phyloP scores from a whole-genome alignment of 2,888 invertebrate species.

The Ligdia adustata region DNA sequence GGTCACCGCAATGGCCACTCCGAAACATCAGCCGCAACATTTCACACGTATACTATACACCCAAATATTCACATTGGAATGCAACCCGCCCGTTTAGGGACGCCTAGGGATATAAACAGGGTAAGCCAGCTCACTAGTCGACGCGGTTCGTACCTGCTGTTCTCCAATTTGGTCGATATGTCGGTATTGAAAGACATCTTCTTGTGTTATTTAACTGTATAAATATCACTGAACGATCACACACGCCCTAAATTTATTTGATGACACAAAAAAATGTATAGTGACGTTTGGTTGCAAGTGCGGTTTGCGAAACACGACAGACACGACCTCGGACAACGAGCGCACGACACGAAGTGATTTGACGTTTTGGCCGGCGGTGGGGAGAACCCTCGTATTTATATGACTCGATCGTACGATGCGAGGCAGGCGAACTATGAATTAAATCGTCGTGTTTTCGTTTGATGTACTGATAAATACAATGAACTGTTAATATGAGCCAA shows the following conservation, averaged over 20 bases:
- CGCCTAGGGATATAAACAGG: slow-evolving; percentile 46
- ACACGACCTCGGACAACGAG: slow-evolving; percentile 52
- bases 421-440: slow-evolving; percentile 67
- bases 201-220: slow-evolving; percentile 75
- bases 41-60: slow-evolving; percentile 25
- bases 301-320: slow-evolving; percentile 66
- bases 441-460: slow-evolving; percentile 56
- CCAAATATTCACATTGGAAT: slow-evolving; percentile 39
- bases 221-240: slow-evolving; percentile 80
- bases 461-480: slow-evolving; percentile 45
- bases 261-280: slow-evolving; percentile 56
- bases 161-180: slow-evolving; percentile 79
- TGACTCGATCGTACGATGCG: slow-evolving; percentile 79
- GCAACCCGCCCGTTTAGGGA: slow-evolving; percentile 43
- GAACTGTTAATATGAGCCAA: slow-evolving; percentile 36
- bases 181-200: slow-evolving; percentile 82
- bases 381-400: slow-evolving; percentile 75
- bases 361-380: slow-evolving; percentile 75
- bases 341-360: slow-evolving; percentile 63
- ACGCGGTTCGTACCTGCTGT: slow-evolving; percentile 77
- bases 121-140: slow-evolving; percentile 40
- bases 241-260: slow-evolving; percentile 67
- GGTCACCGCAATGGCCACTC: slow-evolving; percentile 30
- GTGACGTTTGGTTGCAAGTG: slow-evolving; percentile 58
- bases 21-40: slow-evolving; percentile 7